Base-by-base conservation (phyloP, 2,797 vertebrate genomes). In the Mycteria americana region DNA sequence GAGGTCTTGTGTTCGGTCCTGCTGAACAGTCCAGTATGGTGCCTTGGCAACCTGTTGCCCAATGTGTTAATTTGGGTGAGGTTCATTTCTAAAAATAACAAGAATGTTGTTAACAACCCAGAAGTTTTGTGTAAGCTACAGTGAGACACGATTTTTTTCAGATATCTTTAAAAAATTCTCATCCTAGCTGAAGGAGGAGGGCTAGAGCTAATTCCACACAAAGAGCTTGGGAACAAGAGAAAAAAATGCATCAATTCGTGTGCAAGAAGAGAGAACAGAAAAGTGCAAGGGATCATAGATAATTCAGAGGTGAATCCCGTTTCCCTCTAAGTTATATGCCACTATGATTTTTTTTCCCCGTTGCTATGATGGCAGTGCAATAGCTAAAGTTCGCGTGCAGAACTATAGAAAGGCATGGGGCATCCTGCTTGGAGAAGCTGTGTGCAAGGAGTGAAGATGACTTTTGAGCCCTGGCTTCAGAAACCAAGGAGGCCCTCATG, bases 181-280 rank as follows among this genome's bases (percentile, higher is more conserved):
- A 15, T 63, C 10, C 4, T 24, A 22, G 33, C 15, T 62, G 12
- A 50, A 68, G 19, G 30, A 62, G 28, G 54, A 35, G 17, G 19
- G 27, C 7, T 46, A 22, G 57, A 85, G 45, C 14, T 75, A 37
- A 35, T 88, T 86, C 22, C 37, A 43, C 19, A 39, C 9, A 18
- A 30, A 27, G 18, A 74, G 13, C 12, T 18, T 46, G 24, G 48
- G 51, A 60, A 56, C 10, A 81, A 59, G 15, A 30, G 24, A 9
- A 0, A 2, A 4, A 17, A 54, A 43, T 7, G 2, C 31, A 75
- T 50, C 50, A 7, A 0, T 59, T 69, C 43, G 7, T 3, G 7
- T 62, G 24, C 63, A 78, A 35, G 76, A n/a, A 24, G 18, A 30
- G 46, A 57, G 33, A n/a, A 13, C 7, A 41, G 1, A 3, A 10